These are phyloP conservation scores for Macrophya alboannulata DNA, from an alignment of 2,888 invertebrate species.

Conservation along the genomic window DNA sequence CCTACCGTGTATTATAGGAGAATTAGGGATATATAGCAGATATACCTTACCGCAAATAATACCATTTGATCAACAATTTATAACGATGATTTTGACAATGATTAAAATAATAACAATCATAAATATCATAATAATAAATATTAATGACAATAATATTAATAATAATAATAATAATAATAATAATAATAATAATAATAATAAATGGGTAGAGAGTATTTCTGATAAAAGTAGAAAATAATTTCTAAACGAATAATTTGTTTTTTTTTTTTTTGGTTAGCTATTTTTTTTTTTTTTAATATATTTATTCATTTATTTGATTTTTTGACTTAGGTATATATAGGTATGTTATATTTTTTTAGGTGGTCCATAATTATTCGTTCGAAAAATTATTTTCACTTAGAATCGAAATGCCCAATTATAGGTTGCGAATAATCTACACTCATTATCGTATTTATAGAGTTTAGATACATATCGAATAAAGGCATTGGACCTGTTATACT, in stretches of 20 bases:
- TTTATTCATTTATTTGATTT: not conserved
- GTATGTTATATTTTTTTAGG: not conserved
- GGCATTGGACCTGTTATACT: constrained; percentile 49
- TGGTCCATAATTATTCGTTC: constrained; percentile 20
- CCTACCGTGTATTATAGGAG: too few relatives aligned
- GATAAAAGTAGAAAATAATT: constrained; percentile 38
- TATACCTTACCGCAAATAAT: constrained; percentile 11
- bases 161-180: constrained; percentile 6
- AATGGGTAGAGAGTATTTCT: constrained; percentile 22
- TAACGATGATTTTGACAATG: constrained; percentile 2
- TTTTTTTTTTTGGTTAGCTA: not conserved
- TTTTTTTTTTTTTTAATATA: not conserved
- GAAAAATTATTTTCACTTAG: constrained; percentile 15
- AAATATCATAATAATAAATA: not conserved
- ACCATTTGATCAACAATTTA: constrained; percentile 23
- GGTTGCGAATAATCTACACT: constrained; percentile 35
- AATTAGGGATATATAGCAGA: constrained; percentile 30
- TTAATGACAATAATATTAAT: not conserved
- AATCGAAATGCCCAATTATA: constrained; percentile 28
- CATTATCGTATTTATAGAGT: constrained; percentile 3
- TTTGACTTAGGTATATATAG: too few relatives aligned
- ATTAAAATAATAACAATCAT: constrained; percentile 6
- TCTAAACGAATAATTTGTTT: constrained; percentile 35
- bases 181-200: constrained; percentile 21
- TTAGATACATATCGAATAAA: constrained; percentile 51